These are phyloP conservation scores for Euborellia annulipes DNA, from an alignment of 1,140 invertebrate species.

Conservation along the genomic window DNA sequence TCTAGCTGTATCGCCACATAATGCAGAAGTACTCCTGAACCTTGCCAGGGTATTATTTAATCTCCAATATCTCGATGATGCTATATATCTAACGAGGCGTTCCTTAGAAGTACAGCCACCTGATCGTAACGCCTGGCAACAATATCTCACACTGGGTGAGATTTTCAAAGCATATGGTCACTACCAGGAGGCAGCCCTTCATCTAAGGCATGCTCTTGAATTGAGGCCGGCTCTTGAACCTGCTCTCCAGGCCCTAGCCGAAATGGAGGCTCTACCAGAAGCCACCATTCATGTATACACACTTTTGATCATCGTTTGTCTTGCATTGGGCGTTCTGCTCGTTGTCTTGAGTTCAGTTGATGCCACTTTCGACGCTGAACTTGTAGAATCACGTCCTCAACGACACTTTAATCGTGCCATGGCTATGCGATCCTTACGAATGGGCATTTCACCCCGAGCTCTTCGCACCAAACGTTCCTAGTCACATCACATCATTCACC, in stretches of 20 bases:
- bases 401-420: conserved; percentile 71
- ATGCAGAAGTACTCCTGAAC: conserved; percentile 69
- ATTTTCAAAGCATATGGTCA: conserved; percentile 77
- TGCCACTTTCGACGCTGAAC: conserved; percentile 34
- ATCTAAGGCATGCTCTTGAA: conserved; percentile 62
- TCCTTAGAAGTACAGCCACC: conserved; percentile 55
- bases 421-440: conserved; percentile 60
- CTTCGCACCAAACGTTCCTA: too few species aligned
- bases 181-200: conserved; percentile 62
- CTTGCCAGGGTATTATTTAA: conserved; percentile 69
- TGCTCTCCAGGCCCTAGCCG: conserved; percentile 55
- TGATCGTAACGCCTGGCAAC: conserved; percentile 73
- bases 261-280: conserved; percentile 56
- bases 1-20: conserved; percentile 66
- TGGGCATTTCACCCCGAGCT: conserved; percentile 30
- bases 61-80: conserved; percentile 74
- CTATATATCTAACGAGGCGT: conserved; percentile 64
- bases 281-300: conserved; percentile 64
- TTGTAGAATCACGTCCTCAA: conserved; percentile 25
- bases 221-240: conserved; percentile 68
- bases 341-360: conserved; percentile 62
- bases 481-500: too few species aligned
- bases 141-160: conserved; percentile 74
- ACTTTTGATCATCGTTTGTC: conserved; percentile 65
- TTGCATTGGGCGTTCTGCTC: conserved; percentile 61